These are phyloP conservation scores for Diloba caeruleocephala DNA, from an alignment of 2,888 invertebrate genomes.

Conservation along the genomic window DNA sequence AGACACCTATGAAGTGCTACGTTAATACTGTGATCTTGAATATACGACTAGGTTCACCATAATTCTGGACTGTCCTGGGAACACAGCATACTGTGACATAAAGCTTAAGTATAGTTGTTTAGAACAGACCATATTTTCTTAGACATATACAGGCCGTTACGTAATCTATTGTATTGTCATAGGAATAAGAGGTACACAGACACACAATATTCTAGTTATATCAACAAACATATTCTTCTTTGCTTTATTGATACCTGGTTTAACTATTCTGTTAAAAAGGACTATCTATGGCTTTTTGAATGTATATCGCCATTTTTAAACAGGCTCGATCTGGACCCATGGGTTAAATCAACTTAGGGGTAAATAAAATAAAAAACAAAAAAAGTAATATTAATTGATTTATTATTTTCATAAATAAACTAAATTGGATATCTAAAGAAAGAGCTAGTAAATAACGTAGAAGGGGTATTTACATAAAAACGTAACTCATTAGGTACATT, in stretches of 20 bases:
- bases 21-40: conserved; percentile 62
- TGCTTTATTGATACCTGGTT: conserved; percentile 32
- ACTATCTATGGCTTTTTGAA: conserved; percentile 55
- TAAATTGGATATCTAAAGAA: conserved; percentile 84
- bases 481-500: conserved; percentile 69
- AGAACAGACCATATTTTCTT: conserved; percentile 43
- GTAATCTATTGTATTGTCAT: conserved; percentile 74
- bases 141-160: conserved; percentile 56
- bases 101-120: conserved; percentile 40
- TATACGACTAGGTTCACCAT: conserved; percentile 52
- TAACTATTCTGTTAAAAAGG: conserved; percentile 36
- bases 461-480: conserved; percentile 83
- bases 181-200: conserved; percentile 71
- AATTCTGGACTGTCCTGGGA: conserved; percentile 52
- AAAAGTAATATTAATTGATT: conserved; percentile 79
- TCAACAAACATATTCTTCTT: conserved; percentile 48
- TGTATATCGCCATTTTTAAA: conserved; percentile 50
- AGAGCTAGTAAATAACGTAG: conserved; percentile 81
- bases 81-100: conserved; percentile 26
- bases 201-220: conserved; percentile 49
- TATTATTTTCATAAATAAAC: conserved; percentile 87
- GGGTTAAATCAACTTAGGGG: conserved; percentile 59
- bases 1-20: conserved; percentile 66
- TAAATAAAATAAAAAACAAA: conserved; percentile 66
- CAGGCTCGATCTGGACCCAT: conserved; percentile 72